Conservation (phyloP, 2,888 invertebrate genomes). For the Tinea semifulvella region DNA sequence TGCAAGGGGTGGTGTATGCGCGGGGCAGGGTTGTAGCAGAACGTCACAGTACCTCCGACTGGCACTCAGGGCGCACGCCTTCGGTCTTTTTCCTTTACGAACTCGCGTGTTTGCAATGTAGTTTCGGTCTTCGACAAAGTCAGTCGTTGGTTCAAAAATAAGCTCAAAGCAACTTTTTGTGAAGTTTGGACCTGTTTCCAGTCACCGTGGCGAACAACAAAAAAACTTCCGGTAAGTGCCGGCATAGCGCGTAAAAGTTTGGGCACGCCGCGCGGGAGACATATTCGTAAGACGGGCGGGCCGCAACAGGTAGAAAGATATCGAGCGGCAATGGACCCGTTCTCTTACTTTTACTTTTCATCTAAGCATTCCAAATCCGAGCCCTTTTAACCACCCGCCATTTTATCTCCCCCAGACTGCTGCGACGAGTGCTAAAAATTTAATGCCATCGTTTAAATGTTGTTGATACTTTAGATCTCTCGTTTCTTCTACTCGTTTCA, state of each 20-base stretch:
- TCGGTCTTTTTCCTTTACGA: neutral
- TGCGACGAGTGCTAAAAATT: neutral
- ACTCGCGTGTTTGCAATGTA: neutral
- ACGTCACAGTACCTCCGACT: neutral
- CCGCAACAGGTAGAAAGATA: constrained; percentile 7
- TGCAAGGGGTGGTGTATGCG: constrained; percentile 2
- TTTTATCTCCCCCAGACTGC: neutral
- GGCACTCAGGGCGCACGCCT: neutral
- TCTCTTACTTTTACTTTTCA: neutral
- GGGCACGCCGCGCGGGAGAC: neutral
- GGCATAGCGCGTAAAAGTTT: neutral
- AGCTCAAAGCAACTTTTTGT: neutral
- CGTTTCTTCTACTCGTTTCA: no score
- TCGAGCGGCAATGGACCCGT: constrained; percentile 4
- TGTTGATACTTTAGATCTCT: no score
- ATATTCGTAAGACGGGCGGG: constrained; percentile 5
- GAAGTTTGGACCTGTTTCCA: no score
- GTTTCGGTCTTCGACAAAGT: neutral
- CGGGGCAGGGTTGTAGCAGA: constrained; percentile 6
- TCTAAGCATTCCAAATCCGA: neutral
- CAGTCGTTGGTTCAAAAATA: neutral
- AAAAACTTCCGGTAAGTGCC: neutral
- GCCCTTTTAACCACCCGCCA: neutral
- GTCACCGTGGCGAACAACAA: neutral
- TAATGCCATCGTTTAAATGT: neutral